Percentiles rank a stretch among this genome's conserved stretches.
These are phyloP conservation scores for Aspidapion aeneum DNA, from an alignment of 2,888 invertebrate species.

Conservation along the genomic window DNA sequence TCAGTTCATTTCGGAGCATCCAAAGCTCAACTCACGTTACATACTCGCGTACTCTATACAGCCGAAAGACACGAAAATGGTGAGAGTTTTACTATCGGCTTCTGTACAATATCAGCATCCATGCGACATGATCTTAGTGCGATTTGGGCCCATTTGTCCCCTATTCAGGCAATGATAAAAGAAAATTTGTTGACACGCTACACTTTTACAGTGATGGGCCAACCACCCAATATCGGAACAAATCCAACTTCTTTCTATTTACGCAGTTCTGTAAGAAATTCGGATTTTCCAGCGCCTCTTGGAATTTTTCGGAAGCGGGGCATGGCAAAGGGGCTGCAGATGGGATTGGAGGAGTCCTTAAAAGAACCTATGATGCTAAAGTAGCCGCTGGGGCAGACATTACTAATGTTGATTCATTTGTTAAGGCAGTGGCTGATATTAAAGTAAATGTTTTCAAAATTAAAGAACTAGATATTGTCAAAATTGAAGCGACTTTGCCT, in stretches of 20 bases:
- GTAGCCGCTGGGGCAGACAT: background rate
- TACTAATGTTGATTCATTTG: background rate
- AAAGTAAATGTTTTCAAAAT: too few species aligned
- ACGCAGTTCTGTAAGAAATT: background rate
- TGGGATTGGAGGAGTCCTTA: background rate
- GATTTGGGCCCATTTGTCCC: background rate
- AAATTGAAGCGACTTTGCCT: too few species aligned
- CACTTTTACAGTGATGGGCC: background rate
- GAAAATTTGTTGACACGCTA: background rate
- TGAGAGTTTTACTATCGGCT: background rate
- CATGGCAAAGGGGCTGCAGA: background rate
- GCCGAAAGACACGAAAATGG: background rate
- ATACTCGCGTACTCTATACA: constrained; percentile 8
- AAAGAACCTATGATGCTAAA: background rate
- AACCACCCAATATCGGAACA: background rate
- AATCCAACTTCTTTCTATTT: background rate
- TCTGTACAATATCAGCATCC: background rate
- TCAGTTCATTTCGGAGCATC: constrained; percentile 16
- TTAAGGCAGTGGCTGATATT: too few species aligned
- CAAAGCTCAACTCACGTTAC: constrained; percentile 8
- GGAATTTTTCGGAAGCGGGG: background rate
- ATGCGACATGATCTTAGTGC: background rate
- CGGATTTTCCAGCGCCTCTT: background rate
- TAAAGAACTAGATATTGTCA: too few species aligned
- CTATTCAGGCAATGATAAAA: background rate